Evolutionary conservation across 2,797 vertebrate species (phyloP), one percentile per base, ranked within the genome.

Genomic region (Chloroceryle inda): DNA sequence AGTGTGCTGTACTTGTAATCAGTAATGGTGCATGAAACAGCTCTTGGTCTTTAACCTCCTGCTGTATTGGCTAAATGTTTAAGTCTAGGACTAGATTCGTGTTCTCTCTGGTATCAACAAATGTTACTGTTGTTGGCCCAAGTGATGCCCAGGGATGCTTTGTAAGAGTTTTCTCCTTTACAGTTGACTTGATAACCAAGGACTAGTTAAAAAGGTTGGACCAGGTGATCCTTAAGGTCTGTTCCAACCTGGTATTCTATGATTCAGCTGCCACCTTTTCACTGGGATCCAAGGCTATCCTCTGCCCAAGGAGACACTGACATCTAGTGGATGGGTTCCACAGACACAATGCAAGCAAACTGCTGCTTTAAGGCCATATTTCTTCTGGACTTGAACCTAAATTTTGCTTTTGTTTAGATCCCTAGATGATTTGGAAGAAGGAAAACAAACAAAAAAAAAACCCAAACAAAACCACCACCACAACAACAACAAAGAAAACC

Each of bases 281-380:
- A 0, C 11, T 52, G 59, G 56, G 47, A n/a, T 8, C 59, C n/a
- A 18, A 22, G 38, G 52, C 55, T 91, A 82, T 76, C 26, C 45
- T 38, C 73, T 93, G 80, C 85, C 93, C 85, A 29, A 62, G 95
- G 92, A 80, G 62, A 96, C 79, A 96, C 96, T 96, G 96, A 96
- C 96, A 97, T 75, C 95, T 97, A 97, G 96, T 93, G 96, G 96
- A 72, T 81, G 92, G 94, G 93, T 68, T 68, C 83, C 73, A 62
- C 73, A 83, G 47, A 7, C 78, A 59, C 81, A 37, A 10, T 22
- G 14, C 63, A 55, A 62, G 35, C 42, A 23, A 72, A 31, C 19
- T 58, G 16, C 69, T 72, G 13, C 50, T 61, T 31, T 22, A 17
- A 69, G n/a, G 26, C 35, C 11, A 4, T 20, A 16, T 83, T 53